Percentiles rank a stretch among this genome's conserved stretches.
Conservation (phyloP, 2,113 vertebrate genomes). For the Macheiramphus alcinus region DNA sequence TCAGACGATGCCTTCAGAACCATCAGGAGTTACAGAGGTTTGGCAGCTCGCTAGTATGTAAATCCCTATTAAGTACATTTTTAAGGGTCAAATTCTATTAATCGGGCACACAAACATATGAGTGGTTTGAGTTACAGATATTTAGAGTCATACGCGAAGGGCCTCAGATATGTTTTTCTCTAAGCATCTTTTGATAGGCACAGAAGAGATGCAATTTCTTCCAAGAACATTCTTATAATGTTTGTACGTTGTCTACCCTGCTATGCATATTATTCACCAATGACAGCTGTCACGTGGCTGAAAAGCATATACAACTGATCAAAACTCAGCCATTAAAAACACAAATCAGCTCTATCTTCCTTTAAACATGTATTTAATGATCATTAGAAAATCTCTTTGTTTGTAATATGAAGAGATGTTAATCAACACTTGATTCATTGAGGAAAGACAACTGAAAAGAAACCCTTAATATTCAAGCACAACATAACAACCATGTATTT, state of each 20-base stretch:
- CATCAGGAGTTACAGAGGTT: background rate
- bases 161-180: background rate
- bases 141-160: background rate
- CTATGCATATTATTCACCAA: background rate
- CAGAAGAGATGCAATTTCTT: background rate
- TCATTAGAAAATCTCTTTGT: background rate
- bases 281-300: background rate
- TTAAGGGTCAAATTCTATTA: background rate
- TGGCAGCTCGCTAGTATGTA: background rate
- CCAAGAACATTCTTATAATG: background rate
- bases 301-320: background rate
- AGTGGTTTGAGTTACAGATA: background rate
- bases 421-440: background rate
- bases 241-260: background rate
- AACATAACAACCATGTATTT: background rate
- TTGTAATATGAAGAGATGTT: background rate
- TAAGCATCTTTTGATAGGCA: background rate
- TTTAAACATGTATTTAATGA: background rate
- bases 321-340: background rate
- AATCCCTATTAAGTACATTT: background rate
- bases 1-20: background rate
- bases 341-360: background rate
- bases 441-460: background rate
- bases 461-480: background rate
- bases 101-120: background rate